A percentile compares a stretch with the other conserved stretches of the same genome.
Conservation (phyloP, 2,113 vertebrate genomes). For the Brachirus orientalis region DNA sequence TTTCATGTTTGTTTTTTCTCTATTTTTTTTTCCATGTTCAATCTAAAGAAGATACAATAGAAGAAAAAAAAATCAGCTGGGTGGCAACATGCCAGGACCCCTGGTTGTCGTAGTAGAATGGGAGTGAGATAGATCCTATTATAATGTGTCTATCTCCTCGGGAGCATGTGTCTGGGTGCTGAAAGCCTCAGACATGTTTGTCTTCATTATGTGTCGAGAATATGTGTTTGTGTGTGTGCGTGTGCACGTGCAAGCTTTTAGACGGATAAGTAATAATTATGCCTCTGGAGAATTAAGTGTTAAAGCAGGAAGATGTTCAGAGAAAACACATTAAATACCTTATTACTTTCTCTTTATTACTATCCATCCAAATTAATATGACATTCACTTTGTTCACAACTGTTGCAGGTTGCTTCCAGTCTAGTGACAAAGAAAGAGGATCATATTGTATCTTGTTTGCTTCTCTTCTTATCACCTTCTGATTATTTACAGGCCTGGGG, state of each 20-base stretch:
- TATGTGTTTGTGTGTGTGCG: too few relatives aligned
- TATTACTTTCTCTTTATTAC: constrained; percentile 32
- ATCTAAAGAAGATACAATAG: too few relatives aligned
- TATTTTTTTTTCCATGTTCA: too few relatives aligned
- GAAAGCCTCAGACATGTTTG: constrained; percentile 58
- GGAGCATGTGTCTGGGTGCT: constrained; percentile 51
- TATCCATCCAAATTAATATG: neutral
- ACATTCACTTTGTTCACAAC: too few relatives aligned
- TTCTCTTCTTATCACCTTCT: too few relatives aligned
- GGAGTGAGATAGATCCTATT: constrained; percentile 7
- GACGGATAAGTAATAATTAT: constrained; percentile 55
- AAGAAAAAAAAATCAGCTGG: neutral
- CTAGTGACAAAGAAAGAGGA: too few relatives aligned
- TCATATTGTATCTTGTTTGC: too few relatives aligned
- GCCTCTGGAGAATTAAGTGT: constrained; percentile 45
- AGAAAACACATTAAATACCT: constrained; percentile 30
- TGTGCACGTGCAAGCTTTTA: constrained; percentile 5
- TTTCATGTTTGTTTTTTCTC: too few relatives aligned
- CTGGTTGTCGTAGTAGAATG: constrained; percentile 1
- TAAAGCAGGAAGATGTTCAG: constrained; percentile 42
- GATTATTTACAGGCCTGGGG: too few relatives aligned
- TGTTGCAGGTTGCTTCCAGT: too few relatives aligned
- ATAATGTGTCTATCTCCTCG: constrained; percentile 35
- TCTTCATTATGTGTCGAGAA: too few relatives aligned
- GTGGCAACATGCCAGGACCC: neutral